Percentiles rank a stretch among this genome's conserved stretches.
phyloP scores from a whole-genome alignment of 2,888 invertebrate species.

The Galerucella calmariensis region DNA sequence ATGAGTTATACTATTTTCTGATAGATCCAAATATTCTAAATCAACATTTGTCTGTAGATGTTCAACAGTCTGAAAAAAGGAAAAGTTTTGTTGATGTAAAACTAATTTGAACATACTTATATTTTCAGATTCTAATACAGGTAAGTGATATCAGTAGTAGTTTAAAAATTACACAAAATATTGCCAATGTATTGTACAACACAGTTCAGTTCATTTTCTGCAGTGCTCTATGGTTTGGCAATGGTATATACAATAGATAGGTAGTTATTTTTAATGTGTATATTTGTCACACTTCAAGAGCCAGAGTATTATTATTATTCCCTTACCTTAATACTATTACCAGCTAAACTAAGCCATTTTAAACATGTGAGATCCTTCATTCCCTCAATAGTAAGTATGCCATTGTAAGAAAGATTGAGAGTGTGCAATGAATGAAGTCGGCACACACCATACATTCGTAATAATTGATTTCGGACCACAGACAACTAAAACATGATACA shows the following conservation, averaged over 20 bases:
- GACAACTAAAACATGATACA: constrained; percentile 75
- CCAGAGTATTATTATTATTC: background rate
- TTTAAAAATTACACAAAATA: background rate
- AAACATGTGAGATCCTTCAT: constrained; percentile 85
- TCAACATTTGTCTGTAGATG: constrained; percentile 85
- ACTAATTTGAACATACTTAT: background rate
- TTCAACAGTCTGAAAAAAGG: constrained; percentile 77
- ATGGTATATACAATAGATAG: no score
- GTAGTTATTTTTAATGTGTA: constrained; percentile 8
- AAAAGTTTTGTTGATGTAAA: constrained; percentile 4
- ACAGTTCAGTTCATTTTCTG: no score
- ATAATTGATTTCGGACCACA: constrained; percentile 83
- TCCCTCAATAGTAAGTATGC: constrained; percentile 89
- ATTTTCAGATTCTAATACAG: no score
- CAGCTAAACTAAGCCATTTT: constrained; percentile 84
- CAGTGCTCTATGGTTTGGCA: no score
- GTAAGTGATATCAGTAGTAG: no score
- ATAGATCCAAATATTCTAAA: constrained; percentile 86
- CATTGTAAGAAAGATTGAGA: constrained; percentile 87
- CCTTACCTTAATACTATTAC: constrained; percentile 86
- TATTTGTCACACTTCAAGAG: background rate
- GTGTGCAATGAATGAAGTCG: constrained; percentile 82
- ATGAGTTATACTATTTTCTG: constrained; percentile 88
- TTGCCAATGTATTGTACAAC: background rate
- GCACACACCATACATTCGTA: constrained; percentile 89